Base-by-base conservation (phyloP, 2,888 invertebrate species). In the Dicranocentrus wangi region DNA sequence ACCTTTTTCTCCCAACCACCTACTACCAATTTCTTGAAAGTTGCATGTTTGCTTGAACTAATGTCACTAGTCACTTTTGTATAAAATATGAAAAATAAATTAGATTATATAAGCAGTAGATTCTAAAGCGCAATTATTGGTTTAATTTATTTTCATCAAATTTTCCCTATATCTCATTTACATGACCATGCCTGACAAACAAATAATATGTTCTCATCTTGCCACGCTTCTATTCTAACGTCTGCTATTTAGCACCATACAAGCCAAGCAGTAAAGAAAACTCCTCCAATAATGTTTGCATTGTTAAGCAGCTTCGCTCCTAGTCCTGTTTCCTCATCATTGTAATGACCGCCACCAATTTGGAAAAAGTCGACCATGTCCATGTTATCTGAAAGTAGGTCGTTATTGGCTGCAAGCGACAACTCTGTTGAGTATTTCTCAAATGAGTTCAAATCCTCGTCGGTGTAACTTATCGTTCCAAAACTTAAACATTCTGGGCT, bases 281-380 rank as follows among this genome's bases (percentile, higher is more conserved):
- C 7, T 39, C 68, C 80, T 8, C 61, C 69, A 53, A 73, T 17
- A 8, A 72, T 21, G 25, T 80, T 73, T 0, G 70, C 5, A 43
- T 65, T 71, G 15, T 71, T 65, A 7, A 32, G 13, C 3, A 68
- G 17, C 15, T 10, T 39, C 10, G 5, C 15, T 17, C 51, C 51
- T 1, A 51, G 19, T 2, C 47, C 47, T n/a, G 8, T 7, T 47
- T n/a, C 17, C 47, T 10, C 47, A 8, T 47, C 47, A 15, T 13
- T 10, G n/a, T 8, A 8, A 3, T 47, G 8, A 5, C 2, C 8
- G 25, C 25, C n/a, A 13, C 13, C 47, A 3, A 47, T 23, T 32
- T 70, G 70, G 39, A 78, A 71, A 13, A 28, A 71, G 0, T 78
- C 78, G 8, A 78, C 70, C 70, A 70, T 70, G 42, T 78, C 78